phyloP scores from a whole-genome alignment of 2,888 invertebrate genomes.

The Heliconius cydno region DNA sequence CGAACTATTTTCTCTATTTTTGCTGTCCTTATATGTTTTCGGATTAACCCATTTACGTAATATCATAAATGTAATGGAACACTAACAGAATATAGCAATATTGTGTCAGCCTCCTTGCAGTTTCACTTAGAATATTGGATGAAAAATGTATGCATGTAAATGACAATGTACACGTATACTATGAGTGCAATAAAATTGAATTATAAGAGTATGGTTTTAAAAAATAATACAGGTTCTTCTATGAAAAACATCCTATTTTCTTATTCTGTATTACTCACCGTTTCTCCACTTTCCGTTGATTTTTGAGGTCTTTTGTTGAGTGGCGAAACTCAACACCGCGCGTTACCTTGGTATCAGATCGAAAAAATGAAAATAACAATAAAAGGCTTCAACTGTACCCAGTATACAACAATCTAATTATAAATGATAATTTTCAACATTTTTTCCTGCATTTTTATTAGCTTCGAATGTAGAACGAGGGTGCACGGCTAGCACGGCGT shows the following conservation, averaged over 20 bases:
- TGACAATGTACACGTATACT: conserved; percentile 3
- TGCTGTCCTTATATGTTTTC: conserved; percentile 10
- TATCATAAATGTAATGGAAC: conserved; percentile 30
- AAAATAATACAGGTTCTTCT: not conserved
- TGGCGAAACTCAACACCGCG: no score
- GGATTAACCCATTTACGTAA: conserved; percentile 25
- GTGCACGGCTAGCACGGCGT: conserved; percentile 68
- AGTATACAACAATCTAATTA: conserved; percentile 61
- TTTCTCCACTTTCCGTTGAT: no score
- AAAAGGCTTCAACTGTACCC: no score
- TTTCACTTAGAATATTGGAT: conserved; percentile 15
- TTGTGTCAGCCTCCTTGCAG: not conserved
- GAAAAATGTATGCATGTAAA: conserved; percentile 10
- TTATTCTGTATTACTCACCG: not conserved
- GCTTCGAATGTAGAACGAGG: conserved; percentile 72
- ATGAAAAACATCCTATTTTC: not conserved
- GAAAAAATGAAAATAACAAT: no score
- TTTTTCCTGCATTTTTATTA: conserved; percentile 80
- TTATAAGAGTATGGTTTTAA: not conserved
- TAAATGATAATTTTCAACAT: conserved; percentile 76
- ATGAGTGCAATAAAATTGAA: conserved; percentile 7
- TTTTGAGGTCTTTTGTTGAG: no score
- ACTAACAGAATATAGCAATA: conserved; percentile 21
- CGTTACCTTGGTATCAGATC: no score
- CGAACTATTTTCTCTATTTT: conserved; percentile 30